phyloP scores from a whole-genome alignment of 2,113 vertebrate species.

The Piprites chloris region DNA sequence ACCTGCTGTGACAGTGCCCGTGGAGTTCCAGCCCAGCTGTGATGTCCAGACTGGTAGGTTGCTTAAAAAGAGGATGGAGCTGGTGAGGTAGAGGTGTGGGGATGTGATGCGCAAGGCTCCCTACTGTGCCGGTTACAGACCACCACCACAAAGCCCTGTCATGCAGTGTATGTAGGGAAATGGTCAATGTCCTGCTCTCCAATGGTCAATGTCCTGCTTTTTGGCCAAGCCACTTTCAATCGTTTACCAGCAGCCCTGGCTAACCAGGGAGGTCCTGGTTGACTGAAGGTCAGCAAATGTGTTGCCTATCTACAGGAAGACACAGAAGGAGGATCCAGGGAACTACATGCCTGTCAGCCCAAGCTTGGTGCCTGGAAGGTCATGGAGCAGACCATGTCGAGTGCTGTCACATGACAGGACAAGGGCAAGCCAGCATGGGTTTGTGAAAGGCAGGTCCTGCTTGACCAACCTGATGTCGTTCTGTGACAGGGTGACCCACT shows the following conservation, averaged over 20 bases:
- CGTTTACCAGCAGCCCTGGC: neutral
- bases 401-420: neutral
- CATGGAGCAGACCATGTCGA: neutral
- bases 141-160: neutral
- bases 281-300: neutral
- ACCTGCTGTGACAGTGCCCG: rapidly evolving
- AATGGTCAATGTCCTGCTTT: neutral
- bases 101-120: neutral
- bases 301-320: neutral
- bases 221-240: neutral
- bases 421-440: neutral
- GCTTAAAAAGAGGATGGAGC: neutral
- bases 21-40: neutral
- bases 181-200: neutral
- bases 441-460: neutral
- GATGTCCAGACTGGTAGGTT: neutral
- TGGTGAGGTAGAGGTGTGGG: neutral
- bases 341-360: neutral
- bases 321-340: neutral
- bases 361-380: neutral
- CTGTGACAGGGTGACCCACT: neutral
- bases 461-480: neutral
- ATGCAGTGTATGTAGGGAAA: rapidly evolving
- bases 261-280: neutral
- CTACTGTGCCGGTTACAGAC: neutral